These are phyloP conservation scores for Anticlea derivata DNA, from an alignment of 2,888 invertebrate species.

Conservation along the genomic window DNA sequence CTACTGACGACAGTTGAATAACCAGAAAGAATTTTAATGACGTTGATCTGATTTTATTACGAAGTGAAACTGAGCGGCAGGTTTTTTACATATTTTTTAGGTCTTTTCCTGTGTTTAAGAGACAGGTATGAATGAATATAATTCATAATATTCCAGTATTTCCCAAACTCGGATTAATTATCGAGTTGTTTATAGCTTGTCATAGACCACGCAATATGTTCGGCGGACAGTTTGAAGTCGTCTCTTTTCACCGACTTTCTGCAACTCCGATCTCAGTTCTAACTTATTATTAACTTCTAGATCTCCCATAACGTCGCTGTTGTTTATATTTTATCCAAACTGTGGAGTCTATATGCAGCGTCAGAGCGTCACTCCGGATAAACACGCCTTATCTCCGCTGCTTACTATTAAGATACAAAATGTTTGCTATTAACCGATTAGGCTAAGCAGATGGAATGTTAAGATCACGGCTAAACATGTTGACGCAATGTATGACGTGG, in stretches of 20 bases:
- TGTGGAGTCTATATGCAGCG: slow-evolving; percentile 3
- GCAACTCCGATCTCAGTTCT: no score
- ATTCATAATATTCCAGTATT: no score
- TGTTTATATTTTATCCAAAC: slow-evolving; percentile 14
- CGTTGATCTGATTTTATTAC: slow-evolving; percentile 14
- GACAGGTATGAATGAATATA: no score
- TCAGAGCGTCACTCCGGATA: slow-evolving; percentile 9
- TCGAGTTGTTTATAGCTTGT: no score
- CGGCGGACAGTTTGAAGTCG: no score
- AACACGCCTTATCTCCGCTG: slow-evolving; percentile 20
- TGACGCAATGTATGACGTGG: slow-evolving; percentile 27
- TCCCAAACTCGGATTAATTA: no score
- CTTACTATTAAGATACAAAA: slow-evolving; percentile 16
- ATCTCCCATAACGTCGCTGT: slow-evolving; percentile 3
- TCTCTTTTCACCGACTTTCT: no score
- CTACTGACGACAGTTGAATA: slow-evolving; percentile 10
- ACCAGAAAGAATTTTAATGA: slow-evolving; percentile 19
- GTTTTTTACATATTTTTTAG: not conserved
- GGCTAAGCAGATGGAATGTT: slow-evolving; percentile 43
- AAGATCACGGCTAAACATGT: slow-evolving; percentile 53
- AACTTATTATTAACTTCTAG: no score
- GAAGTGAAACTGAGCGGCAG: slow-evolving; percentile 17
- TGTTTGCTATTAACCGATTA: slow-evolving; percentile 38
- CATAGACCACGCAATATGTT: no score
- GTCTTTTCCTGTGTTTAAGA: not conserved